Evolutionary conservation across 2,888 invertebrate species (phyloP), one percentile per base, ranked within the genome.

Genomic region (Timema podura): DNA sequence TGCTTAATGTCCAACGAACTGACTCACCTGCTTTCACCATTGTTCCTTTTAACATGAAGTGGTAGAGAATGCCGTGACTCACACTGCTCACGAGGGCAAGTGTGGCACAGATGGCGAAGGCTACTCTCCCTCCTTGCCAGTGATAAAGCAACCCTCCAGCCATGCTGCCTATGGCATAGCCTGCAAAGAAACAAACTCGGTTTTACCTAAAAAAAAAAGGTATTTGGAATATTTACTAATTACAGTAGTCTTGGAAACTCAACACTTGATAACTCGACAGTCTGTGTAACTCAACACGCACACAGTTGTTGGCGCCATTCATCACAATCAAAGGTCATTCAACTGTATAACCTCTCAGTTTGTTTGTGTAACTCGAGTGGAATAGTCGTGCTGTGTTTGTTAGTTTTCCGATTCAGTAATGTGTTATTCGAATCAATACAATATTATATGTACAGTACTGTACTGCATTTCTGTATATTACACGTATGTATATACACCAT

Each of bases 141-240:
- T 85, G 85, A 78, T 90, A 91, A 64, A 91, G 78, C 72, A 88
- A 81, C 0, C 93, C 93, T 2, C 92, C 92, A 5, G 89, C 77
- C 0, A 93, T 79, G 49, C 91, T 91, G 0, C 93, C 93, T 65
- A 93, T 79, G 0, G 73, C 71, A 57, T 71, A 73, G n/a, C 73
- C 73, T 73, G 47, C n/a, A 70, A 57, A 65, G 10, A 30, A 65
- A 61, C 13, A 47, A 0, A 15, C 61, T 44, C 5, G 13, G 16
- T 61, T 64, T 46, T 46, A 44, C 64, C 48, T n/a, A 45, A 47
- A 13, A 30, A 13, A 30, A 10, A 30, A 66, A n/a, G 11, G 15
- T 44, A 49, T 16, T 66, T 9, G 48, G 6, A 10, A 10, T 16
- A 13, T 10, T 13, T 10, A 47, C 10, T 64, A 13, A 13, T 66